Conservation (phyloP, 1,140 invertebrate species). For the Drosophila bipectinata region DNA sequence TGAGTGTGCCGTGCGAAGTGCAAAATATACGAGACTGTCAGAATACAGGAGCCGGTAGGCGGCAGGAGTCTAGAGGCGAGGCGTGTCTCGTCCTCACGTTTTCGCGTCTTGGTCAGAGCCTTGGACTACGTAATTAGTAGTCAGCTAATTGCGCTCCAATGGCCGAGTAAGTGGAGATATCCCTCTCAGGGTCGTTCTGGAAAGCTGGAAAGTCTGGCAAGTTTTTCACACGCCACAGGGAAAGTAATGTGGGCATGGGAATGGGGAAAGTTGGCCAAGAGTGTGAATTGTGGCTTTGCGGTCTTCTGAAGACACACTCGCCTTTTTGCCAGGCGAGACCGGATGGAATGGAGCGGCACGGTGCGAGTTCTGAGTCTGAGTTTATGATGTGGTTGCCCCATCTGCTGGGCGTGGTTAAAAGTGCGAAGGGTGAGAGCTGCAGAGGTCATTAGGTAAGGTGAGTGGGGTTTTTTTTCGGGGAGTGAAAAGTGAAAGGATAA, state of each 20-base stretch:
- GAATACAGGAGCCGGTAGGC: slow-evolving; percentile 25
- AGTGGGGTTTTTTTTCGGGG: not conserved
- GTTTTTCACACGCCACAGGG: slow-evolving; percentile 57
- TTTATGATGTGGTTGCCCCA: slow-evolving; percentile 49
- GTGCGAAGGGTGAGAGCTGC: not conserved
- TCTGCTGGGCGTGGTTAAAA: not conserved
- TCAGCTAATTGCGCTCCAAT: slow-evolving; percentile 77
- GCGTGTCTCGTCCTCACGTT: slow-evolving; percentile 7
- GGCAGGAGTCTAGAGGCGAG: slow-evolving; percentile 1
- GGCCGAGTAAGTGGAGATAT: slow-evolving; percentile 49
- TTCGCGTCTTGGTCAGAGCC: slow-evolving; percentile 29
- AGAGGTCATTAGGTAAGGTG: slow-evolving; percentile 40
- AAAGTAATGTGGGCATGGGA: slow-evolving; percentile 23
- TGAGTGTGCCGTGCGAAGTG: slow-evolving; percentile 55
- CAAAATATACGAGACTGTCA: slow-evolving; percentile 63
- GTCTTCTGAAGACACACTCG: slow-evolving; percentile 45
- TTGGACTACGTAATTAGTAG: slow-evolving; percentile 74
- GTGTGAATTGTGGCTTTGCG: slow-evolving; percentile 53
- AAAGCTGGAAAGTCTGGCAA: slow-evolving; percentile 31
- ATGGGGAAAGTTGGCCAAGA: slow-evolving; percentile 58
- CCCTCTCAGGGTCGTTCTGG: not conserved
- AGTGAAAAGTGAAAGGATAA: not conserved
- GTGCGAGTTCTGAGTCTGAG: slow-evolving; percentile 25
- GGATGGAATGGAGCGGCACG: not conserved
- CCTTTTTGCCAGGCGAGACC: not conserved